Percentiles rank a stretch among this genome's conserved stretches.
These are phyloP conservation scores for Tolmerus cingulatus DNA, from an alignment of 2,888 invertebrate genomes.

Conservation along the genomic window DNA sequence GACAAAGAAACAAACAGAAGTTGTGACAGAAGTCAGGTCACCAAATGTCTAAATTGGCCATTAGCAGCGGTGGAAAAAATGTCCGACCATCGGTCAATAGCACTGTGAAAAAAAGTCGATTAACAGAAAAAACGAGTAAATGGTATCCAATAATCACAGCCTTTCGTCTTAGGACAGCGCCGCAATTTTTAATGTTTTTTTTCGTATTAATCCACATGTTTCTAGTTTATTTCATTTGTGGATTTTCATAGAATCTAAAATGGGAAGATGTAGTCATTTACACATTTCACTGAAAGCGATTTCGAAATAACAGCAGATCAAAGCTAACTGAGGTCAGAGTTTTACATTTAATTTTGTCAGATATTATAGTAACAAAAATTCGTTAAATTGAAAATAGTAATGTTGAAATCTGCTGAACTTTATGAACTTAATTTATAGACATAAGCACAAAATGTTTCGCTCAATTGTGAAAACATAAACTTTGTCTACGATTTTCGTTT, in stretches of 20 bases:
- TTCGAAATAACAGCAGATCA: neutral
- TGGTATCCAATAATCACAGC: neutral
- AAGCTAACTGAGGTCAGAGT: too few species aligned
- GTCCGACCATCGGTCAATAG: neutral
- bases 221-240: neutral
- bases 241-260: neutral
- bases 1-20: conserved; percentile 1
- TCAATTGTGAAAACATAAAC: neutral
- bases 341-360: too few species aligned
- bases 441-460: too few species aligned
- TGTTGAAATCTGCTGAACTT: too few species aligned
- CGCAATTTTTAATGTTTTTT: neutral
- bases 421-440: too few species aligned
- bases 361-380: too few species aligned
- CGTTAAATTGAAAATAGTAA: too few species aligned
- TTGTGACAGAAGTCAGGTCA: conserved; percentile 30
- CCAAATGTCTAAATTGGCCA: neutral
- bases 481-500: neutral
- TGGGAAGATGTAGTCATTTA: neutral
- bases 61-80: neutral
- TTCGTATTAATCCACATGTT: neutral
- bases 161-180: neutral
- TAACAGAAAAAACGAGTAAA: neutral
- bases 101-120: neutral
- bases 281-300: neutral